Percentiles rank a stretch among this genome's conserved stretches.
phyloP scores from a whole-genome alignment of 2,797 vertebrate species.

The Poecilia picta region DNA sequence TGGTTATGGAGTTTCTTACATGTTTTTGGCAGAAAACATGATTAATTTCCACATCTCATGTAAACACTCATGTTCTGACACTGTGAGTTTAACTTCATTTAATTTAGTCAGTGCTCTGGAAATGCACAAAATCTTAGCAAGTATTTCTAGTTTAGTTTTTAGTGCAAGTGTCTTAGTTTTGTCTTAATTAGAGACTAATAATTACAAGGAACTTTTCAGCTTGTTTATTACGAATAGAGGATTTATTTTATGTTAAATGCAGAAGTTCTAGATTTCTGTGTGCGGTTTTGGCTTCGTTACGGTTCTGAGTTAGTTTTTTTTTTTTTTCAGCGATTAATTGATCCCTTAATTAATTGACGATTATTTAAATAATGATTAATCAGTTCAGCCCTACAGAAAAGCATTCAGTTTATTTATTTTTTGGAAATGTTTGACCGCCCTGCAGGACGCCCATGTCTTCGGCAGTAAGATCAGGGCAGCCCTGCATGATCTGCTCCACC shows the following conservation, averaged over 20 bases:
- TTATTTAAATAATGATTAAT: neutral
- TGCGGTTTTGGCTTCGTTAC: too few species aligned
- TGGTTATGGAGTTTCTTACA: slow-evolving; percentile 92
- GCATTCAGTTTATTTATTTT: neutral
- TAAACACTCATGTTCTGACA: slow-evolving; percentile 88
- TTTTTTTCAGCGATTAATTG: neutral
- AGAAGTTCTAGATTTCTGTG: too few species aligned
- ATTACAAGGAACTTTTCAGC: too few species aligned
- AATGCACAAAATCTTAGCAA: neutral
- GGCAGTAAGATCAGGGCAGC: slow-evolving; percentile 82
- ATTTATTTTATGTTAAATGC: too few species aligned
- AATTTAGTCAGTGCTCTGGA: neutral
- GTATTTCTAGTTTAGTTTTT: too few species aligned
- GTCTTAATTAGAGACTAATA: too few species aligned
- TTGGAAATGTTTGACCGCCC: neutral
- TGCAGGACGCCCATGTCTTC: slow-evolving; percentile 85
- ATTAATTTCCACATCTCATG: slow-evolving; percentile 91
- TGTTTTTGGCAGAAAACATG: slow-evolving; percentile 82
- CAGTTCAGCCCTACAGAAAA: too few species aligned
- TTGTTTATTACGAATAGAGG: too few species aligned
- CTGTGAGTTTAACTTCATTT: slow-evolving; percentile 75
- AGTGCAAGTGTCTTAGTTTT: too few species aligned
- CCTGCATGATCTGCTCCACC: slow-evolving; percentile 79
- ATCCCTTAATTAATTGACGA: neutral
- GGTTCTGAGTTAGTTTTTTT: too few species aligned